Evolutionary conservation across 2,113 vertebrate genomes (phyloP).

Genomic region (Tylochromis polylepis): DNA sequence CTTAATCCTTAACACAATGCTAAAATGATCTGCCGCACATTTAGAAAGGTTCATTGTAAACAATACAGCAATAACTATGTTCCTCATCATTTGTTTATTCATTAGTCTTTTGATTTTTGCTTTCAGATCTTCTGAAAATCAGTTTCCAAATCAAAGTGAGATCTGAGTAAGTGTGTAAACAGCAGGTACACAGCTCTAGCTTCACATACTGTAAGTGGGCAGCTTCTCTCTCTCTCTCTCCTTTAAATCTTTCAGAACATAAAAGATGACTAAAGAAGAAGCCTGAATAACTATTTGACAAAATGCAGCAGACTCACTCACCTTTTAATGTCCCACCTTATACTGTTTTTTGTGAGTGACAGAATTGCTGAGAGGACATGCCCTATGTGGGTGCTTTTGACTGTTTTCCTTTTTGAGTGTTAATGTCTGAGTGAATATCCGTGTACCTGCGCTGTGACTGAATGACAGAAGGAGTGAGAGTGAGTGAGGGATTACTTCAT

Average conservation of each 20-base stretch:
- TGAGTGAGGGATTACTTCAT: constrained; percentile 18
- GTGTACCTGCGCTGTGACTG: constrained; percentile 47
- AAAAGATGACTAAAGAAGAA: neutral
- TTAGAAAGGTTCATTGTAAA: neutral
- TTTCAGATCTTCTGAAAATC: neutral
- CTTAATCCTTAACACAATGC: neutral
- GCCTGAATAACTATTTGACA: neutral
- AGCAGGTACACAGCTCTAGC: neutral
- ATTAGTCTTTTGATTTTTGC: neutral
- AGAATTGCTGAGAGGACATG: constrained; percentile 6
- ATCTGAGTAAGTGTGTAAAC: neutral
- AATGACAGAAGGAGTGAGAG: constrained; percentile 46
- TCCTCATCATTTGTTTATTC: neutral
- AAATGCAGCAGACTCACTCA: neutral
- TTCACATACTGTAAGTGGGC: neutral
- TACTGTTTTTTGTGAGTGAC: constrained; percentile 18
- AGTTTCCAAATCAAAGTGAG: neutral
- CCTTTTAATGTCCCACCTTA: neutral
- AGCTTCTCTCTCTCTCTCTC: neutral
- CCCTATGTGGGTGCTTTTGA: constrained; percentile 18
- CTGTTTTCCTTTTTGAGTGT: constrained; percentile 26
- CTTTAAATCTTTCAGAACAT: neutral
- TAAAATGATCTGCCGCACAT: neutral
- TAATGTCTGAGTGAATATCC: constrained; percentile 65
- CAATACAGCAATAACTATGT: neutral